Conservation (phyloP, 1,140 invertebrate species). For the Drosophila nigromelanica region DNA sequence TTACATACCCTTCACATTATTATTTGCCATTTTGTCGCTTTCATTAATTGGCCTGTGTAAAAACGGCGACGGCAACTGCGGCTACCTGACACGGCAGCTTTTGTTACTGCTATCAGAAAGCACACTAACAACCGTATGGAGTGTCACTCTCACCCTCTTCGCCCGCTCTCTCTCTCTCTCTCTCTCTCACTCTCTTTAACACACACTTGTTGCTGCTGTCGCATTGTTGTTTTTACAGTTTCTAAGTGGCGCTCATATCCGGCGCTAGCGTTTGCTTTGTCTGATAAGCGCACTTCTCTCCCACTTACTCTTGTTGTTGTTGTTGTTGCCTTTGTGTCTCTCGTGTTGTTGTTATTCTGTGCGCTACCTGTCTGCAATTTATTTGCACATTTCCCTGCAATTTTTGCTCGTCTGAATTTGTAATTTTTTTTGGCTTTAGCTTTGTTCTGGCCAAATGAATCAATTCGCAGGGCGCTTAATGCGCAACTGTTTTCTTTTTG, state of each 20-base stretch:
- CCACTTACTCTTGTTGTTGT: slow-evolving; percentile 1
- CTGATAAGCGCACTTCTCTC: slow-evolving; percentile 51
- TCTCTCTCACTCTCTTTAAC: slow-evolving; percentile 13
- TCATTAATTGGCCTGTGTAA: slow-evolving; percentile 74
- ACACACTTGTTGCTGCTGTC: slow-evolving; percentile 67
- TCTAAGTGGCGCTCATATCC: slow-evolving; percentile 81
- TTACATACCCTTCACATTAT: slow-evolving; percentile 53
- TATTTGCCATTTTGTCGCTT: slow-evolving; percentile 79
- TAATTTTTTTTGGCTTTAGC: slow-evolving; percentile 34
- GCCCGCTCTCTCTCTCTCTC: slow-evolving; percentile 4
- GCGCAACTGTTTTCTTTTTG: slow-evolving; percentile 36
- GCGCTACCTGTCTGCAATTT: slow-evolving; percentile 43
- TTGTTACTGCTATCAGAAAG: slow-evolving; percentile 54
- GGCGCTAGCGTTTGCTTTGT: slow-evolving; percentile 58
- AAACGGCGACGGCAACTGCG: slow-evolving; percentile 27
- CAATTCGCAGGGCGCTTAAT: slow-evolving; percentile 57
- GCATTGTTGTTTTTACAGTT: slow-evolving; percentile 79
- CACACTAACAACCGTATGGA: slow-evolving; percentile 6
- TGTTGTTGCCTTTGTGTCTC: slow-evolving; percentile 10
- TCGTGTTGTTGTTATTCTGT: slow-evolving; percentile 36
- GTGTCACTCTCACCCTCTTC: slow-evolving; percentile 20
- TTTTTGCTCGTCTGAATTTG: no score
- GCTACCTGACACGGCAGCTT: slow-evolving; percentile 52
- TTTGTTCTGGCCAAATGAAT: slow-evolving; percentile 32
- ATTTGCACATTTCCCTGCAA: slow-evolving; percentile 29